Base-by-base conservation (phyloP, 2,888 invertebrate species). In the Melieria omissa region DNA sequence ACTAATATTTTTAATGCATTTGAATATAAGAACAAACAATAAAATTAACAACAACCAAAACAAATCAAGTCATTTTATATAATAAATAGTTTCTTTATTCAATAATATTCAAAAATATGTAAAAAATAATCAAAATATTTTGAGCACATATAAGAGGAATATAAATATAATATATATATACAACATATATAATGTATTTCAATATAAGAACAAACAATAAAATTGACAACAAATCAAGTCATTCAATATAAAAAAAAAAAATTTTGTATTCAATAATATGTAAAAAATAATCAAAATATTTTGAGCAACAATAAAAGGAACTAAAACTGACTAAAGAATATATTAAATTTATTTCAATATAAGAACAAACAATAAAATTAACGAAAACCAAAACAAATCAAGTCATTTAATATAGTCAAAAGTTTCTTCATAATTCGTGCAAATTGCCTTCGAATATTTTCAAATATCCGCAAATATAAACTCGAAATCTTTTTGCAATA, bases 121-220 rank as follows among this genome's bases (percentile, higher is more conserved):
- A n/a, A 61, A 61, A 61, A 41, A 10, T 42, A 12, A 29, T 9
- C n/a, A 44, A 12, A 61, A 41, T 41, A 61, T 41, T n/a, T n/a
- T 61, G 44, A 41, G n/a, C n/a, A n/a, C 29, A 10, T 9, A 41
- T 42, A 29, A 29, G 9, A 41, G 8, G 14, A 52, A 52, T n/a
- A n/a, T n/a, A 52, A 52, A 52, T 52, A 52, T 6, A 4, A n/a
- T n/a, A 52, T n/a, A 52, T 52, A 52, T n/a, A 52, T n/a, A n/a
- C 12, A 52, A 52, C 12, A n/a, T n/a, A 52, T n/a, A 52, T 52
- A 52, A 52, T n/a, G 14, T 52, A 52, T n/a, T n/a, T n/a, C 14
- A 52, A 52, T n/a, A 52, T n/a, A 52, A 52, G 12, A 52, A 52
- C 12, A 52, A n/a, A 52, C 12, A 52, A 52, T 52, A 52, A 52